Conservation (phyloP, 2,888 invertebrate genomes). For the Mesopsocus fuscifrons region DNA sequence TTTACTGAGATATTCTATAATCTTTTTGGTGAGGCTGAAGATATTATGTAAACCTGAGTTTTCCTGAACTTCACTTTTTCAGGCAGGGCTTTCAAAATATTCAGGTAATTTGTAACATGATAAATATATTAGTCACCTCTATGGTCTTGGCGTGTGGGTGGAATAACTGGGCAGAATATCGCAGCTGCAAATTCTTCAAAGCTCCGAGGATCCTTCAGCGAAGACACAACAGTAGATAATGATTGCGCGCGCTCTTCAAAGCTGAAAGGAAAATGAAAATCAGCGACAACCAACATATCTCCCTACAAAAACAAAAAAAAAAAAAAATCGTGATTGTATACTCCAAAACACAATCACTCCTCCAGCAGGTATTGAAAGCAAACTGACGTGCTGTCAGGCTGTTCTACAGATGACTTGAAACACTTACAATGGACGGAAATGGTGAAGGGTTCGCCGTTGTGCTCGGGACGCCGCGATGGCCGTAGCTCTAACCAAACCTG, state of each 20-base stretch:
- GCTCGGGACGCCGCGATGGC: constrained; percentile 84
- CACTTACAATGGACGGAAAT: constrained; percentile 77
- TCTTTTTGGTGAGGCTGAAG: too few species aligned
- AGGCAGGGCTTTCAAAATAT: too few species aligned
- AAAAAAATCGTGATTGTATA: too few species aligned
- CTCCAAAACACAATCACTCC: too few species aligned
- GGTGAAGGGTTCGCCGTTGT: constrained; percentile 71
- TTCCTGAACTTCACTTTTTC: too few species aligned
- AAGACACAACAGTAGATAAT: constrained; percentile 63
- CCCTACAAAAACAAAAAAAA: too few species aligned
- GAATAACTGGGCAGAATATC: constrained; percentile 45
- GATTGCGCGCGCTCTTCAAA: constrained; percentile 80
- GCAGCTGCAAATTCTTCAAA: constrained; percentile 74
- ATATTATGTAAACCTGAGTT: too few species aligned
- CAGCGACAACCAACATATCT: too few species aligned
- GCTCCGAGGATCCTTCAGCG: constrained; percentile 71
- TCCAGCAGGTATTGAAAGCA: too few species aligned
- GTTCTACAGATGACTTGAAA: too few species aligned
- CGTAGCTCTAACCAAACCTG: constrained; percentile 73
- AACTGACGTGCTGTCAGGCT: too few species aligned
- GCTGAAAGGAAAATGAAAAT: constrained; percentile 29
- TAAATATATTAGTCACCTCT: not conserved
- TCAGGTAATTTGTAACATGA: not conserved
- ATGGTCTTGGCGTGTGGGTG: constrained; percentile 25
- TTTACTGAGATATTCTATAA: too few species aligned